Conservation (phyloP, 2,113 vertebrate genomes). For the Stictonetta naevosa region DNA sequence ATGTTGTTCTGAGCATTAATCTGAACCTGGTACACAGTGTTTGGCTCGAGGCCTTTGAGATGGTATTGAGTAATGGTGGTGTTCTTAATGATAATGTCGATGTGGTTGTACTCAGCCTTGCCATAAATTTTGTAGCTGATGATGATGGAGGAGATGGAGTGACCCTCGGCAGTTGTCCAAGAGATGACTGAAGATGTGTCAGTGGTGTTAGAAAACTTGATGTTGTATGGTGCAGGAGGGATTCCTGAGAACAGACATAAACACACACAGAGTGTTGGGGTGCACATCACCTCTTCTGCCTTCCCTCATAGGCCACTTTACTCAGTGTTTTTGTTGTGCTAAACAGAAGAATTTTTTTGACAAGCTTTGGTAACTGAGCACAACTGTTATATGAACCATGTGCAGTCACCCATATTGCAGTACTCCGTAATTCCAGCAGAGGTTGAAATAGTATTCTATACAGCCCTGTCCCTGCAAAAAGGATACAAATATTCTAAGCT, state of each 20-base stretch:
- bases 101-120: conserved; percentile 82
- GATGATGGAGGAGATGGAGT: conserved; percentile 85
- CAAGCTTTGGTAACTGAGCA: background rate
- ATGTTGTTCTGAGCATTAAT: conserved; percentile 87
- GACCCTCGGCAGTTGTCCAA: conserved; percentile 83
- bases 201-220: conserved; percentile 84
- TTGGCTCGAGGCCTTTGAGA: conserved; percentile 83
- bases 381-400: background rate
- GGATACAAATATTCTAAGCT: background rate
- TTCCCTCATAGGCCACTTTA: background rate
- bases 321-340: background rate
- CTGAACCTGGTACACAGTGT: conserved; percentile 83
- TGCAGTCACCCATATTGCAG: background rate
- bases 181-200: conserved; percentile 84
- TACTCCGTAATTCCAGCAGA: background rate
- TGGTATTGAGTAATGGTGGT: conserved; percentile 80
- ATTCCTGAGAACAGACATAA: conserved; percentile 75
- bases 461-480: background rate
- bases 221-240: conserved; percentile 83
- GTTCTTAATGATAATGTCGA: conserved; percentile 82
- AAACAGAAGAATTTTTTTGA: background rate
- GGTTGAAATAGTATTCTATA: background rate
- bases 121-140: conserved; percentile 84
- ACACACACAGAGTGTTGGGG: background rate
- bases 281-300: background rate